Conservation (phyloP, 2,113 vertebrate species). For the Hyperoodon ampullatus region DNA sequence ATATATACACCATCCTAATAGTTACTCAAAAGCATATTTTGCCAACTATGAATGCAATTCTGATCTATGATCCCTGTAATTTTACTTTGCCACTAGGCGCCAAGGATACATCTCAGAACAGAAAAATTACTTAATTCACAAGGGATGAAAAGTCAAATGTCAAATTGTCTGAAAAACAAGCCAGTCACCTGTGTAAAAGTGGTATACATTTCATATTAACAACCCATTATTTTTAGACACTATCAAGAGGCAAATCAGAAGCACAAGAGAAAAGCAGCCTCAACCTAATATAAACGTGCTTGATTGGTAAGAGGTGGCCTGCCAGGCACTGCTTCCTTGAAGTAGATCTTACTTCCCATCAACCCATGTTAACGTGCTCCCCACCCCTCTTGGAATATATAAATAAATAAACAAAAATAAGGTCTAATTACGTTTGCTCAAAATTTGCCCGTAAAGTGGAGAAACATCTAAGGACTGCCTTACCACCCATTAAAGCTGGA, state of each 20-base stretch:
- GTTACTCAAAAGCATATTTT: conserved; percentile 49
- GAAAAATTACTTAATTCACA: conserved; percentile 57
- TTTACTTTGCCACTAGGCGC: conserved; percentile 11
- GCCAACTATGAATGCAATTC: conserved; percentile 49
- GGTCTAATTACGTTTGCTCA: not conserved
- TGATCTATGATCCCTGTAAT: conserved; percentile 19
- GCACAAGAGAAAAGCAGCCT: conserved; percentile 28
- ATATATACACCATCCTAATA: not conserved
- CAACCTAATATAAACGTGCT: conserved; percentile 28
- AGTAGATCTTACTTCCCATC: conserved; percentile 52
- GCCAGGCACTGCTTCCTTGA: not conserved
- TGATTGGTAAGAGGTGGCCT: conserved; percentile 18
- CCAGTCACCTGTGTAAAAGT: not conserved
- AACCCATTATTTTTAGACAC: conserved; percentile 34
- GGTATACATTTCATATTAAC: conserved; percentile 16
- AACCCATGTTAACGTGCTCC: conserved; percentile 11
- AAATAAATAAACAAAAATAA: conserved; percentile 35
- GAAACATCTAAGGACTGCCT: not conserved
- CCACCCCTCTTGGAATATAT: not conserved
- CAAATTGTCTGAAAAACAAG: conserved; percentile 34
- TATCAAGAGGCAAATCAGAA: conserved; percentile 49
- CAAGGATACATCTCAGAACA: conserved; percentile 25
- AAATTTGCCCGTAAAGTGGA: conserved; percentile 27
- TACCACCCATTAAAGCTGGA: conserved; percentile 31
- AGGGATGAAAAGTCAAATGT: conserved; percentile 48